Conservation (phyloP, 2,113 vertebrate genomes). For the Gallinago jamesoni region DNA sequence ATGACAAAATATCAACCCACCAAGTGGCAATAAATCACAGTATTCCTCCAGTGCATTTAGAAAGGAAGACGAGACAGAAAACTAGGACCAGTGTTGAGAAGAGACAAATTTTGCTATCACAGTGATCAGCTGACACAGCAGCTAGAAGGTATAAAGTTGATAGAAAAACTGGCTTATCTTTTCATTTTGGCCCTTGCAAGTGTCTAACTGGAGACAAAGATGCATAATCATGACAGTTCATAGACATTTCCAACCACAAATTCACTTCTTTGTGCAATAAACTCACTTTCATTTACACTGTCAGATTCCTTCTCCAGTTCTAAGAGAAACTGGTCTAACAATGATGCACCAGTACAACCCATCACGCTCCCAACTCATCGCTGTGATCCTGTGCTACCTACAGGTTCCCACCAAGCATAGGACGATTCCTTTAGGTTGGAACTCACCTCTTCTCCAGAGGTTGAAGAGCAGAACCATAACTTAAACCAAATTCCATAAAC, state of each 20-base stretch:
- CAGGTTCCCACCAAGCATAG: not conserved
- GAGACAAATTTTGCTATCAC: not conserved
- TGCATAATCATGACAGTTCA: not conserved
- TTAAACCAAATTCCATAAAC: not conserved
- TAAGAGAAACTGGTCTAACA: not conserved
- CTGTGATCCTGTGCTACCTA: not conserved
- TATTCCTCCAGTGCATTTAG: not conserved
- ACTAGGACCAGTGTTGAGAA: not conserved
- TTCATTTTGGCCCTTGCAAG: not conserved
- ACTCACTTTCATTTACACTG: not conserved
- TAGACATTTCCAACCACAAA: not conserved
- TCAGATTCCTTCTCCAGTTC: not conserved
- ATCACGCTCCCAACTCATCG: not conserved
- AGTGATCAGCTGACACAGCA: not conserved
- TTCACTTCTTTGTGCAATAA: not conserved
- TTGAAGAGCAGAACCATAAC: not conserved
- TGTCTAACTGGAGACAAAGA: not conserved
- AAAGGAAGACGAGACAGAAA: not conserved
- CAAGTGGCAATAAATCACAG: not conserved
- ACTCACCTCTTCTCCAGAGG: not conserved
- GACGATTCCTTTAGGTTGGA: not conserved
- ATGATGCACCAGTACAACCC: not conserved
- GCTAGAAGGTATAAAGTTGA: not conserved
- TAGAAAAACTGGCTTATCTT: not conserved
- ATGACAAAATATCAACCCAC: not conserved